Percentiles rank a stretch among this genome's conserved stretches.
Evolutionary conservation across 2,797 vertebrate species (phyloP).

Genomic region (Galagoides demidoff): DNA sequence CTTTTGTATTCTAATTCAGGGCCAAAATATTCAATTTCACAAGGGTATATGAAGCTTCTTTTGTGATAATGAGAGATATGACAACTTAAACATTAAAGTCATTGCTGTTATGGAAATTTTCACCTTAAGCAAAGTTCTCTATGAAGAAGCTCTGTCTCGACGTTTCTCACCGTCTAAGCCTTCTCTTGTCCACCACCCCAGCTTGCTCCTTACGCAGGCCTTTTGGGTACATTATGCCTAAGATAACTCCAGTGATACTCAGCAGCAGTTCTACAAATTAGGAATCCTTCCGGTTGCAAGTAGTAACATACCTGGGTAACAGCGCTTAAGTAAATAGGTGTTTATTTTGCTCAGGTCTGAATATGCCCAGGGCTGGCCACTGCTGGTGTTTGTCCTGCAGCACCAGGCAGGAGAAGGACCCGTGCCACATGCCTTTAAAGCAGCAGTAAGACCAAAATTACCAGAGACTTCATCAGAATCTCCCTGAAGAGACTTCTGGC

Average conservation of each 20-base stretch:
- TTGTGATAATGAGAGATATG: conserved; percentile 19
- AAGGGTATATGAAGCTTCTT: not conserved
- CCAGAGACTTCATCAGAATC: not conserved
- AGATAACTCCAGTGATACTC: not conserved
- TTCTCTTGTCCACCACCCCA: not conserved
- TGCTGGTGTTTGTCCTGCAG: not conserved
- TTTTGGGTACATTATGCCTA: not conserved
- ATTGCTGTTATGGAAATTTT: not conserved
- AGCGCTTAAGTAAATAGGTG: not conserved
- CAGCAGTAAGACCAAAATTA: not conserved
- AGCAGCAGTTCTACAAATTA: not conserved
- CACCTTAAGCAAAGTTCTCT: not conserved
- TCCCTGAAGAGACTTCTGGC: not conserved
- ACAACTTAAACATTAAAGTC: not conserved
- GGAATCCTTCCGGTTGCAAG: not conserved
- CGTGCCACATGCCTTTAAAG: no score
- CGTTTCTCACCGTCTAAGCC: not conserved
- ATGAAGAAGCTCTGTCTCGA: not conserved
- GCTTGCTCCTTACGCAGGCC: not conserved
- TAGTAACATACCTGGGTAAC: not conserved
- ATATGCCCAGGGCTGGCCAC: not conserved
- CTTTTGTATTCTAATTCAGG: conserved; percentile 41
- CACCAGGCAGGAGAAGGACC: not conserved
- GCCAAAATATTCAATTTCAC: not conserved
- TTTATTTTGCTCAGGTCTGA: not conserved